Base-by-base conservation (phyloP, 1,140 invertebrate genomes). In the Calycopis cecrops region DNA sequence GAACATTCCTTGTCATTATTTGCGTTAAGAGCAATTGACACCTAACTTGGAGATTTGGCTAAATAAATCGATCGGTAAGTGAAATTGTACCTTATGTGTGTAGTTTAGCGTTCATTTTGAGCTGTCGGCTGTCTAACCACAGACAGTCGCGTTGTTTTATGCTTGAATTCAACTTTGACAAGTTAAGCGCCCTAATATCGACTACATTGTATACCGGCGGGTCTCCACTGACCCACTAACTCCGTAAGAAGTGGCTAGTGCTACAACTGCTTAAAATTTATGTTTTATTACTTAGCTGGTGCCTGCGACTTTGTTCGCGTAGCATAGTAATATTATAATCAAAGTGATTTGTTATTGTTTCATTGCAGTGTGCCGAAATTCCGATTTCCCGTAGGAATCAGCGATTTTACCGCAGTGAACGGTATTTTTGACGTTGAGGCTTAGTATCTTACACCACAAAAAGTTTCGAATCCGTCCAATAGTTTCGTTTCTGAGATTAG, bases 141-240 rank as follows among this genome's bases (percentile, higher is more conserved):
- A 58, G 52, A 58, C 56, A 52, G 56, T 52, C 56, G 50, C 51
- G 56, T 58, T 52, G 56, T 52, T 58, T 58, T 48, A 58, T 50
- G 56, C 50, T 58, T 48, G 51, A 52, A 44, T 58, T 58, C 16
- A 52, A 58, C 50, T 52, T 58, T 34, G 56, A 52, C 50, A 52
- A 58, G 51, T 58, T 52, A 58, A 50, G 56, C 56, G 42, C 21
- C 35, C 52, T 53, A 53, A 53, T 53, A 53, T 44, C 52, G 38
- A 42, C 37, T 53, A 53, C 52, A 53, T n/a, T 53, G 52, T 53
- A 21, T 53, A 53, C 38, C 34, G 52, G 42, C 52, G 52, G 50
- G 21, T 53, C 33, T 37, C n/a, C 18, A 44, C 38, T 53, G 52
- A 53, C 52, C 52, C 52, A 53, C 12, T 53, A 44, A 37, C 38